Conservation (phyloP, 2,888 invertebrate genomes). For the Ophonus ardosiacus region DNA sequence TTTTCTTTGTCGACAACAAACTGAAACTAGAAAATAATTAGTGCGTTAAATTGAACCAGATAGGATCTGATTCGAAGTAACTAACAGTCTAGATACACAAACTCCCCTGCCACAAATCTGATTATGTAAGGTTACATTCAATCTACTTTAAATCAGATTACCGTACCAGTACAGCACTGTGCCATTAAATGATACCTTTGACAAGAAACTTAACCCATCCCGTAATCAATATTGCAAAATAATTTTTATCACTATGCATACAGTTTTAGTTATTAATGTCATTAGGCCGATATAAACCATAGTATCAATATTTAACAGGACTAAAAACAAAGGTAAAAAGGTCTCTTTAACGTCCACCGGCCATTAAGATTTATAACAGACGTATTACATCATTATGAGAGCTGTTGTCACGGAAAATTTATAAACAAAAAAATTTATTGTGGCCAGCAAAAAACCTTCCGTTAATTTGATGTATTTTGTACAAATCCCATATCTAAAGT, state of each 20-base stretch:
- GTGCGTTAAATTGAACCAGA: neutral
- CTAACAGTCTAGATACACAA: neutral
- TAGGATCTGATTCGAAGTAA: neutral
- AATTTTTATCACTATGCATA: neutral
- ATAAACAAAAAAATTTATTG: too few relatives aligned
- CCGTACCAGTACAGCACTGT: neutral
- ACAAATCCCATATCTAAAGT: too few relatives aligned
- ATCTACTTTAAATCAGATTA: constrained; percentile 9
- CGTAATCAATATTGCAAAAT: neutral
- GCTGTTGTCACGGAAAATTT: too few relatives aligned
- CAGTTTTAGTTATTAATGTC: too few relatives aligned
- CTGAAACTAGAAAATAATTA: neutral
- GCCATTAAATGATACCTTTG: neutral
- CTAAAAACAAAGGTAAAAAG: too few relatives aligned
- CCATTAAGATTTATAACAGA: too few relatives aligned
- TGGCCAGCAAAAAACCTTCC: too few relatives aligned
- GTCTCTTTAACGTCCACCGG: too few relatives aligned
- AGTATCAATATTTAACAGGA: too few relatives aligned
- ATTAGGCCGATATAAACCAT: too few relatives aligned
- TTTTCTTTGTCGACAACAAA: neutral
- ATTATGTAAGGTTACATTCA: neutral
- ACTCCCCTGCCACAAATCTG: neutral
- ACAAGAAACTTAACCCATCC: neutral
- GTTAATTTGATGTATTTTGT: too few relatives aligned
- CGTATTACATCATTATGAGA: too few relatives aligned